Evolutionary conservation across 2,113 vertebrate species (phyloP), one percentile per base, ranked within the genome.

Genomic region (Copsychus sechellarum): DNA sequence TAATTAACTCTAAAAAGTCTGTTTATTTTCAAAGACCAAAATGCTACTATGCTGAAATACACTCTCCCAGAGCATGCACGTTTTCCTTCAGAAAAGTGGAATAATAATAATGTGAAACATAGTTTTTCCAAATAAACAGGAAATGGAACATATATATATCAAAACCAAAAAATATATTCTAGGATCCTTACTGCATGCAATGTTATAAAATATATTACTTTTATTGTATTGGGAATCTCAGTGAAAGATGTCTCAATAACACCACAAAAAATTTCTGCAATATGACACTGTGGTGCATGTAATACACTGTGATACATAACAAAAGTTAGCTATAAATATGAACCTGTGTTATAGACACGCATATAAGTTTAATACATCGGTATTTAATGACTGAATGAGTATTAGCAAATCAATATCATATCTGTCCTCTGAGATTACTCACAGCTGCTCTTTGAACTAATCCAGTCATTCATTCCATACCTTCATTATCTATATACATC

Each of bases 21-120:
- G 29, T 85, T 74, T 80, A 76, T 78, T 95, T 93, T 93, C 78
- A 95, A 82, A 92, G 79, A 97, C 70, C 79, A 95, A 92, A 92
- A 91, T 87, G 9, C 45, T 86, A 74, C 28, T 76, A 84, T 40
- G 33, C 76, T 81, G 21, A 87, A 70, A 93, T 93, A 88, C 29
- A 65, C 29, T 88, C 72, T 86, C 90, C n/a, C 54, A 92, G 34
- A 90, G 94, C 45, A 38, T 47, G 28, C 28, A 62, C 45, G 34
- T 85, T 92, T 23, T 65, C 54, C 78, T 92, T 79, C 65, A 95
- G 74, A 91, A 2, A 16, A 91, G 26, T 42, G 71, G 23, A 64
- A 80, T 92, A 95, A 96, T 91, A 94, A 90, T 42, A 92, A 81
- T 7, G 14, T 14, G 31, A 97, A 88, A 74, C 6, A 67, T 11